Base-by-base conservation (phyloP, 2,113 vertebrate genomes). In the Pungitius pungitius region DNA sequence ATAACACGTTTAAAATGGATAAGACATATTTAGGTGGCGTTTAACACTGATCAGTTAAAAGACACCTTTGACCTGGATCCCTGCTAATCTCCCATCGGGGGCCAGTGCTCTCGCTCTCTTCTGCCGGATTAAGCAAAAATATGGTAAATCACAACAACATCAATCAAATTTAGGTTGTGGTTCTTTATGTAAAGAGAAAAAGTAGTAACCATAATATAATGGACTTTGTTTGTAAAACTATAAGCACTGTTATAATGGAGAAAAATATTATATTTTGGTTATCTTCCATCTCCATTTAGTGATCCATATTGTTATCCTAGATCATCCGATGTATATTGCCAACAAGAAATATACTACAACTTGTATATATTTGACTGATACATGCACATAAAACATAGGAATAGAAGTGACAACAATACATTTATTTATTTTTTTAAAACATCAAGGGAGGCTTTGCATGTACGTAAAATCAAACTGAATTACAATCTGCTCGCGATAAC, bases 251-350 rank as follows among this genome's bases (percentile, higher is more conserved):
- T 26, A 11, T 9, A 15, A 15, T 8, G 17, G 26, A 15, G 26
- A 27, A 27, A 6, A 55, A 3, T 52, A 24, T 22, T 54, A 54
- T 55, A 8, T 55, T 57, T n/a, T 35, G 18, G 30, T 5, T 37
- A 20, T 18, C 18, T 9, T 37, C 10, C 12, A 20, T 59, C 20
- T 47, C 45, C 18, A 47, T 43, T 17, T 43, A 43, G 42, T 7
- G 33, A 35, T 35, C 13, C 26, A 27, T 30, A 13, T 30, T 1
- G 13, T 57, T 8, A 56, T 30, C 52, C 26, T 5, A 14, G 22
- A 33, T 64, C 54, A n/a, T 54, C 82, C 93, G 92, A 49, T 90
- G 89, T 33, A 18, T 89, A 4, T 54, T 90, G 73, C 89, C 87
- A 18, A 80, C 72, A 68, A 80, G 75, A 47, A 84, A 82, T 55